Percentiles rank a stretch among this genome's conserved stretches.
Conservation (phyloP, 2,113 vertebrate species). For the Brachionichthys hirsutus region DNA sequence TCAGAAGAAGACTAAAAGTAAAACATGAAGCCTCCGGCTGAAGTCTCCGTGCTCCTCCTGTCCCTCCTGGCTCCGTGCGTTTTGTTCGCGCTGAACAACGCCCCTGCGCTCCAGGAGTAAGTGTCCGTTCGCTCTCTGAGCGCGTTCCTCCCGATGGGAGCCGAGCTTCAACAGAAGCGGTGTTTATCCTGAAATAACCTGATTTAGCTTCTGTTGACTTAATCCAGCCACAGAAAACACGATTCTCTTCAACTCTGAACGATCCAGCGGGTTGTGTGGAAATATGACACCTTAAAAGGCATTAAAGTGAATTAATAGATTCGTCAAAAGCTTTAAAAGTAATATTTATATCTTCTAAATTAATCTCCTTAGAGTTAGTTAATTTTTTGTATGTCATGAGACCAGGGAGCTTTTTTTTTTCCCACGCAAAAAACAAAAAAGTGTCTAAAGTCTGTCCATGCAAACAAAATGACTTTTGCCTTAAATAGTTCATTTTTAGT, state of each 20-base stretch:
- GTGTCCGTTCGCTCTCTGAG: constrained; percentile 52
- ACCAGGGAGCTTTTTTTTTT: too few relatives aligned
- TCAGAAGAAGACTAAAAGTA: neutral
- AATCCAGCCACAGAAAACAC: neutral
- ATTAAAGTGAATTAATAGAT: neutral
- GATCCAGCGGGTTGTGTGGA: neutral
- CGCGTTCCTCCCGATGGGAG: neutral
- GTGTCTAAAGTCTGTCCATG: too few relatives aligned
- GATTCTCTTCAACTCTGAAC: neutral
- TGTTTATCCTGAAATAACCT: constrained; percentile 19
- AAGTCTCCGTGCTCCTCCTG: constrained; percentile 72
- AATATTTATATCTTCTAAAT: too few relatives aligned
- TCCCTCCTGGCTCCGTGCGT: constrained; percentile 81
- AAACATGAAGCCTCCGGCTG: constrained; percentile 76
- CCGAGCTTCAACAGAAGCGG: neutral
- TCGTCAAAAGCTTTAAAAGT: neutral
- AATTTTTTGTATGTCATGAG: too few relatives aligned
- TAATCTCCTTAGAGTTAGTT: too few relatives aligned
- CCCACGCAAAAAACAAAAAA: too few relatives aligned
- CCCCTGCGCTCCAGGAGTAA: constrained; percentile 82
- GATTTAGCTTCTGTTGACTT: neutral
- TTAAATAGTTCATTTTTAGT: too few relatives aligned
- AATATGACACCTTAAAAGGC: neutral
- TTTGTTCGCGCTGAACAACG: constrained; percentile 76
- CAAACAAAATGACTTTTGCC: too few relatives aligned